Conservation (phyloP, 2,888 invertebrate species). For the Eremobia ochroleuca region DNA sequence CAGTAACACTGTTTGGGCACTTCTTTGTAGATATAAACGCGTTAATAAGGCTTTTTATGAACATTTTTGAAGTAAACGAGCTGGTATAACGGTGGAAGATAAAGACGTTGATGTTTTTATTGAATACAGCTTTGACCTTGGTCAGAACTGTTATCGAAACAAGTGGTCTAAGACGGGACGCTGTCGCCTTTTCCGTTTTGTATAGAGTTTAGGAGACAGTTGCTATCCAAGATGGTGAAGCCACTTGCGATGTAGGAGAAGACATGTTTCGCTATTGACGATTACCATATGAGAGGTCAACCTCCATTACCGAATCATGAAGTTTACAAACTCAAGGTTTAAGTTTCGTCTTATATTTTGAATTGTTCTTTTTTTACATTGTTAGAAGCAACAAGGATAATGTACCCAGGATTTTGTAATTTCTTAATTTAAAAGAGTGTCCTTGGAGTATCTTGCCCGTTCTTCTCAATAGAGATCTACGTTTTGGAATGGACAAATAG, state of each 20-base stretch:
- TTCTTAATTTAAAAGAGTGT: not conserved
- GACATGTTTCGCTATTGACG: not conserved
- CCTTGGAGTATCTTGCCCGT: not conserved
- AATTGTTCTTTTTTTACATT: not conserved
- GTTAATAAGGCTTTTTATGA: not conserved
- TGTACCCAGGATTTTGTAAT: not conserved
- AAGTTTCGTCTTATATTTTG: not conserved
- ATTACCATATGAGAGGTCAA: not conserved
- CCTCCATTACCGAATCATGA: not conserved
- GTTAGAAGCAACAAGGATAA: not conserved
- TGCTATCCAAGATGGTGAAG: not conserved
- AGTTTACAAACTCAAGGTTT: not conserved
- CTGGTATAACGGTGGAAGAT: not conserved
- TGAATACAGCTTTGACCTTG: not conserved
- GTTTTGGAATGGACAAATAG: not conserved
- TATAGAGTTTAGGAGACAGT: not conserved
- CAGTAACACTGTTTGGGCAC: conserved; percentile 37
- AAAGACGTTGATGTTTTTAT: not conserved
- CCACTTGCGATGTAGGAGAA: not conserved
- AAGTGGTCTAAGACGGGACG: not conserved
- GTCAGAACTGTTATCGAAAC: not conserved
- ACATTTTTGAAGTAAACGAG: conserved; percentile 21
- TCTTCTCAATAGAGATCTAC: not conserved
- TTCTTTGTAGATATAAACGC: conserved; percentile 23
- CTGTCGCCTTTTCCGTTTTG: not conserved